Conservation (phyloP, 2,888 invertebrate species). For the Aquatica leii region DNA sequence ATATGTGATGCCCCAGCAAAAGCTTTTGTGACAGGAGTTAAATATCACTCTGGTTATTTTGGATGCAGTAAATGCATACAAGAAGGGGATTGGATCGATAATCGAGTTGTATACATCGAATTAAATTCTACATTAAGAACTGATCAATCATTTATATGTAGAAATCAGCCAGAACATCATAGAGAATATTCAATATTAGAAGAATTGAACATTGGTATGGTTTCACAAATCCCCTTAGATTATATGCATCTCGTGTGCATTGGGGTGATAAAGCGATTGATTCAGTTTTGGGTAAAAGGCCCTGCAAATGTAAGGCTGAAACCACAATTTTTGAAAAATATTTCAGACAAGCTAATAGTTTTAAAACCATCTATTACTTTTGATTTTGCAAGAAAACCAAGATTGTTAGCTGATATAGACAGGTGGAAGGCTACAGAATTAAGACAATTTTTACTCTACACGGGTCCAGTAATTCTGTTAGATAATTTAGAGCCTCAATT, state of each 20-base stretch:
- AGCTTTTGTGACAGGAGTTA: slow-evolving; percentile 39
- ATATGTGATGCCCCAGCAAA: slow-evolving; percentile 47
- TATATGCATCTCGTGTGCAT: slow-evolving; percentile 10
- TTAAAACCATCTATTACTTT: neutral
- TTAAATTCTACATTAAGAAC: slow-evolving; percentile 4
- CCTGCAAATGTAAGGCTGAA: neutral
- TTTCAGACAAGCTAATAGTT: neutral
- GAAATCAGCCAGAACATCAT: slow-evolving; percentile 3
- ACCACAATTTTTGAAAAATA: neutral
- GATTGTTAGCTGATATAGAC: neutral
- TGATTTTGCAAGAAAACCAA: slow-evolving; percentile 1
- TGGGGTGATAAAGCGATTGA: neutral
- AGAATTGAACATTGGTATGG: slow-evolving; percentile 6
- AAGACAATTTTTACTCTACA: slow-evolving; percentile 2
- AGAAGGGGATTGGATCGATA: slow-evolving; percentile 35
- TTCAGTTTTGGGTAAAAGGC: slow-evolving; percentile 3
- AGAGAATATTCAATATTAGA: neutral
- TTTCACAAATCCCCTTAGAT: slow-evolving; percentile 1
- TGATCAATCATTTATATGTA: slow-evolving; percentile 1
- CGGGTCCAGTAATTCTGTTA: neutral
- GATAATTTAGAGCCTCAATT: neutral
- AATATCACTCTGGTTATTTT: slow-evolving; percentile 44
- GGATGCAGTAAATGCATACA: slow-evolving; percentile 44
- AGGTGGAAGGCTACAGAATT: slow-evolving; percentile 13
- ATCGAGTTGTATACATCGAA: neutral